These are phyloP conservation scores for Chunga burmeisteri DNA, from an alignment of 2,113 vertebrate genomes.

Conservation along the genomic window DNA sequence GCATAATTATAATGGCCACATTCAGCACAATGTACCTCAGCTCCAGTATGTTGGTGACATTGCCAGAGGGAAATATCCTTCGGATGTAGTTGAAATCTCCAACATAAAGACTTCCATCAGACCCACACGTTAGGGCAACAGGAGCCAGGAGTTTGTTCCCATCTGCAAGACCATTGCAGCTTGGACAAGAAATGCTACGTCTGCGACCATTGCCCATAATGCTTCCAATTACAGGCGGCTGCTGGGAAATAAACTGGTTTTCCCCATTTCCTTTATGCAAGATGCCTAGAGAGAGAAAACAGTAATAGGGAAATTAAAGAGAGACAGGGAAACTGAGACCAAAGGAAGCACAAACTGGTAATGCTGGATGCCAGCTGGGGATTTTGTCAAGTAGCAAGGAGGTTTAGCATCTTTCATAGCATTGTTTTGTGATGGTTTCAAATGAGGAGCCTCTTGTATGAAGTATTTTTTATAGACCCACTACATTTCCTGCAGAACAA, in stretches of 20 bases:
- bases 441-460: neutral
- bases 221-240: conserved; percentile 94
- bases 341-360: neutral
- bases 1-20: neutral
- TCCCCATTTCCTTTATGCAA: conserved; percentile 97
- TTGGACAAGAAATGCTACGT: conserved; percentile 96
- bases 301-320: neutral
- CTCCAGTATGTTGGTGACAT: conserved; percentile 96
- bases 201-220: conserved; percentile 96
- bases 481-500: neutral
- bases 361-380: neutral
- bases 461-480: neutral
- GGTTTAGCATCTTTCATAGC: neutral
- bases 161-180: conserved; percentile 96
- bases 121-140: conserved; percentile 89
- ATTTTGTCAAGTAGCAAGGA: neutral
- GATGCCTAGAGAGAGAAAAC: conserved; percentile 80
- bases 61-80: conserved; percentile 95
- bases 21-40: conserved; percentile 80
- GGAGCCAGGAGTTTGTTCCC: conserved; percentile 98
- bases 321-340: neutral
- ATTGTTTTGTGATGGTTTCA: neutral
- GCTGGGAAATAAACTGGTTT: conserved; percentile 98
- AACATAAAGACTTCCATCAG: conserved; percentile 95
- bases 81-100: conserved; percentile 99